Evolutionary conservation across 2,888 invertebrate genomes (phyloP).

Genomic region (Eurytoma californica): DNA sequence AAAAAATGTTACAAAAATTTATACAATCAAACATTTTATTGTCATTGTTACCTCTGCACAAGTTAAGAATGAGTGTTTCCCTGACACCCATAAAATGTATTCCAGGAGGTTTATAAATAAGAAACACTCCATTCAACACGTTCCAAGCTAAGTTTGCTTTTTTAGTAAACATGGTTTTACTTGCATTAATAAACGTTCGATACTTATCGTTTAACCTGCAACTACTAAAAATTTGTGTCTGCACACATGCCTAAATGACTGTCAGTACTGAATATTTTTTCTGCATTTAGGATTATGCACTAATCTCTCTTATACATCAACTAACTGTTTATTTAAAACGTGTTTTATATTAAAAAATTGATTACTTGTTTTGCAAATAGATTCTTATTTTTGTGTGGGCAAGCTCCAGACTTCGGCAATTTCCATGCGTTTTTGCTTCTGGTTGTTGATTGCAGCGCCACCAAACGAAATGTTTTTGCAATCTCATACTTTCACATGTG

Average conservation of each 20-base stretch:
- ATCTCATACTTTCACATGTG: conserved; percentile 16
- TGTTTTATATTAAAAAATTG: not conserved
- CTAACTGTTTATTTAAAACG: not conserved
- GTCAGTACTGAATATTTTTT: not conserved
- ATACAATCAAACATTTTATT: conserved; percentile 15
- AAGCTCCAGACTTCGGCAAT: too few species aligned
- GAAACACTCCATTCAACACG: conserved; percentile 84
- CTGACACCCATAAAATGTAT: conserved; percentile 77
- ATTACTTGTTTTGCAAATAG: too few species aligned
- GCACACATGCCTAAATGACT: not conserved
- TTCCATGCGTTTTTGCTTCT: too few species aligned
- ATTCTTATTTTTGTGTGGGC: too few species aligned
- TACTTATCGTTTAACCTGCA: not conserved
- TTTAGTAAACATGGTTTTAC: conserved; percentile 42
- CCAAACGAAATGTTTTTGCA: not conserved
- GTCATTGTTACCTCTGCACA: conserved; percentile 81
- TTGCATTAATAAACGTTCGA: conserved; percentile 27
- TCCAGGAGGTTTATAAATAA: conserved; percentile 86
- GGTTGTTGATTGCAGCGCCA: not conserved
- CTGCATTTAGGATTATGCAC: not conserved
- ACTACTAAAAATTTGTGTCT: not conserved
- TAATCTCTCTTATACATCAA: not conserved
- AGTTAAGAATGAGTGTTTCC: conserved; percentile 79
- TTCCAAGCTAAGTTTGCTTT: conserved; percentile 81
- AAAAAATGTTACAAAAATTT: conserved; percentile 13